Percentiles rank a stretch among this genome's conserved stretches.
Evolutionary conservation across 2,113 vertebrate genomes (phyloP).

Genomic region (Podocnemis expansa): DNA sequence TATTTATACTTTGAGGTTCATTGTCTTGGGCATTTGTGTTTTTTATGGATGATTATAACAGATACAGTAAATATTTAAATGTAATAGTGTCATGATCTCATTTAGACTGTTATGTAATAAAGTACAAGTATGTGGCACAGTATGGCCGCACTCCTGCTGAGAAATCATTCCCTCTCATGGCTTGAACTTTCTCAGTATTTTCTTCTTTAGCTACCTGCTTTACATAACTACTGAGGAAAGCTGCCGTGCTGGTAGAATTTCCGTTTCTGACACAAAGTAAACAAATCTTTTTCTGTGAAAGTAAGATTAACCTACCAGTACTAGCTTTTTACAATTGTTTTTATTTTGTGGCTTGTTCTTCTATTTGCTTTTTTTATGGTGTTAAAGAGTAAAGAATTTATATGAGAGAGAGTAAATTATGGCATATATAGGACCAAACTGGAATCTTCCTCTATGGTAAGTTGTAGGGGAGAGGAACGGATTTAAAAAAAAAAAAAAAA

Average conservation of each 20-base stretch:
- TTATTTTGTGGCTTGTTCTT: not conserved
- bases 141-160: constrained; percentile 46
- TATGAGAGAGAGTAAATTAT: not conserved
- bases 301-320: not conserved
- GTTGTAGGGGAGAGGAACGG: too few species aligned
- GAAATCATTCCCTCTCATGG: constrained; percentile 49
- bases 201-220: not conserved
- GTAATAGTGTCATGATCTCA: not conserved
- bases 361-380: not conserved
- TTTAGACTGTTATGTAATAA: constrained; percentile 3
- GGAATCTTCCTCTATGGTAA: not conserved
- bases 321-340: not conserved
- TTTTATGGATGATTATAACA: not conserved
- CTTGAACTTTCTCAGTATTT: constrained; percentile 54
- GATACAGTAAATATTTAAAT: not conserved
- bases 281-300: constrained; percentile 13
- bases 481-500: not conserved
- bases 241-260: not conserved
- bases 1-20: not conserved
- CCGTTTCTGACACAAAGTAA: not conserved
- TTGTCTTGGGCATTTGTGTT: not conserved
- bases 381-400: not conserved
- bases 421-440: fast-evolving
- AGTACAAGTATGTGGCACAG: not conserved
- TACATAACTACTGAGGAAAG: not conserved